Percentiles rank a stretch among this genome's conserved stretches.
Conservation (phyloP, 2,888 invertebrate species). For the Latrodectus hesperus region DNA sequence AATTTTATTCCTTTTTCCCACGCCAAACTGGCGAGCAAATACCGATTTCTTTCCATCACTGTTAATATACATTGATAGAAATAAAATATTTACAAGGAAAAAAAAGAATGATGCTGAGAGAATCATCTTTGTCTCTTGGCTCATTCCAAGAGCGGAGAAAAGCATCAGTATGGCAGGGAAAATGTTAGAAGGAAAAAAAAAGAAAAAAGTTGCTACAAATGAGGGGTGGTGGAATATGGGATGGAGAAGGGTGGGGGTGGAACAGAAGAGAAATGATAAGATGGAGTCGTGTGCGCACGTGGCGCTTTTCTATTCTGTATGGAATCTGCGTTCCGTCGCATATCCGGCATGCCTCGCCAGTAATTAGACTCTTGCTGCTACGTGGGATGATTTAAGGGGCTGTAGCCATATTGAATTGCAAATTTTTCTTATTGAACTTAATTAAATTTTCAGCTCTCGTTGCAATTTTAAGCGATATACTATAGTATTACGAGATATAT, state of each 20-base stretch:
- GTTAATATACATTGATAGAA: background rate
- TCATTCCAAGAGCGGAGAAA: background rate
- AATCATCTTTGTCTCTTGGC: too few relatives aligned
- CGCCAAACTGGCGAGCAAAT: background rate
- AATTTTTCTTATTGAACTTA: too few relatives aligned
- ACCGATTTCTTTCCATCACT: background rate
- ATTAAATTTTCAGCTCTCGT: too few relatives aligned
- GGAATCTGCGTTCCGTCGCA: slow-evolving; percentile 48
- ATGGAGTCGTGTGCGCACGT: slow-evolving; percentile 59
- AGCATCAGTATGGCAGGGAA: background rate
- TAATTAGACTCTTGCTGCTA: slow-evolving; percentile 55
- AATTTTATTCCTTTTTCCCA: background rate
- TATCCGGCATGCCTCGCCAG: slow-evolving; percentile 62
- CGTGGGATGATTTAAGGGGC: background rate
- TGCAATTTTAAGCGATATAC: too few relatives aligned
- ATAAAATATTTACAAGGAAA: background rate
- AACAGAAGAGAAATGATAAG: slow-evolving; percentile 14
- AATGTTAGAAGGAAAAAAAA: background rate
- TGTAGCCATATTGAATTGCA: background rate
- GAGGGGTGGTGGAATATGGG: background rate
- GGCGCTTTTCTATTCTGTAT: slow-evolving; percentile 52
- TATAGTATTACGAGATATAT: too few relatives aligned
- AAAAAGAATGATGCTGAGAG: background rate
- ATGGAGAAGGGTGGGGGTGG: slow-evolving; percentile 3
- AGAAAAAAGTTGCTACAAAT: slow-evolving; percentile 4